Evolutionary conservation across 1,140 invertebrate genomes (phyloP).

Genomic region (Zaprionus nigranus): DNA sequence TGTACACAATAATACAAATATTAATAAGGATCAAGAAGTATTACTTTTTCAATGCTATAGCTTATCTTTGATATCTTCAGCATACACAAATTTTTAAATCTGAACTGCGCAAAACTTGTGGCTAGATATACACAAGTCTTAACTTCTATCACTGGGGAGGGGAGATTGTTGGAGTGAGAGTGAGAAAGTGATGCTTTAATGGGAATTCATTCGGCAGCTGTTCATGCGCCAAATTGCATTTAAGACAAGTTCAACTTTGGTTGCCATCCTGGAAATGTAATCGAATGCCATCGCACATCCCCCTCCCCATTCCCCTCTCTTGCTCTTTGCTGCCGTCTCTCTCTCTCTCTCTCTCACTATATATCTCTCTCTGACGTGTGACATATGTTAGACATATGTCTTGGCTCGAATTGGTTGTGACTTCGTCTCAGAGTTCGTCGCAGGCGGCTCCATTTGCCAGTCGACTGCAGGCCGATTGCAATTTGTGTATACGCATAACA

Average conservation of each 20-base stretch:
- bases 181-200: not conserved
- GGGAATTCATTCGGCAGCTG: slow-evolving; percentile 30
- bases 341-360: not conserved
- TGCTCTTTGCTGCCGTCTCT: not conserved
- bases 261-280: slow-evolving; percentile 24
- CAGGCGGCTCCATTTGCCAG: slow-evolving; percentile 32
- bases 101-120: not conserved
- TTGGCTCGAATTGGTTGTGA: slow-evolving; percentile 10
- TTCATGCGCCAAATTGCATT: slow-evolving; percentile 54
- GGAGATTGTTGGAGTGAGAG: not conserved
- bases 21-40: not conserved
- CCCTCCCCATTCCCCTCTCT: not conserved
- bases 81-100: not conserved
- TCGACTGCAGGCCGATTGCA: slow-evolving; percentile 43
- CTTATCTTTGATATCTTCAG: not conserved
- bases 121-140: not conserved
- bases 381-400: slow-evolving; percentile 67
- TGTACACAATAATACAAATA: too few species aligned
- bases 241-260: slow-evolving; percentile 24
- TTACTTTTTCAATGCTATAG: too few species aligned
- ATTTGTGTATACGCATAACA: slow-evolving; percentile 58
- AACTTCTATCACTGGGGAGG: not conserved
- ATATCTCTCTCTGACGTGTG: slow-evolving; percentile 9
- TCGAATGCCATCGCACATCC: not conserved
- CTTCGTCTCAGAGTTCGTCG: slow-evolving; percentile 5